Evolutionary conservation across 1,140 invertebrate genomes (phyloP), one percentile per base, ranked within the genome.

Genomic region (Bombus huntii): DNA sequence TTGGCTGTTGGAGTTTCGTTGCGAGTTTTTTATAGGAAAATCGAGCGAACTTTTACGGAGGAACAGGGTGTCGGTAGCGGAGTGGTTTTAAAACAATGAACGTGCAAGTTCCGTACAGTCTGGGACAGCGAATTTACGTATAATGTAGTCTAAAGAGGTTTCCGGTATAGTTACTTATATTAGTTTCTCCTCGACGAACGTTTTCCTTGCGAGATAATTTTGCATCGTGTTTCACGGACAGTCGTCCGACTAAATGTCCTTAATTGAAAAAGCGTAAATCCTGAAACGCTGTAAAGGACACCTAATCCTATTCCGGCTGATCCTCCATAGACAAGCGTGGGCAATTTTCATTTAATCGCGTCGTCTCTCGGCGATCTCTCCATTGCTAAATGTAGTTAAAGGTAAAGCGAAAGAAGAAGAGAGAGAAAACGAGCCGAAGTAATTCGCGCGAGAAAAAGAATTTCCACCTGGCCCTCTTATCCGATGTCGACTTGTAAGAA

Each of bases 401-500:
- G 39, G 34, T 47, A 66, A 85, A 72, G 57, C 18, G 59, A 42
- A 15, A 68, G 25, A 47, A 42, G 73, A 71, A 34, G 25, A 37
- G 75, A 37, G 65, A 18, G 53, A 25, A 68, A 75, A 70, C 1
- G 80, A 44, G 34, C 53, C 10, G 68, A 76, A 59, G 80, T 65
- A 62, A 89, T 90, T 77, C 88, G 86, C 85, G 89, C 66, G 42
- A 87, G 88, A 80, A 89, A 77, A 91, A 90, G 91, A 89, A 86
- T 88, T 89, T 91, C 79, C 28, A 78, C 37, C 75, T n/a, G 75
- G 44, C 62, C 31, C 37, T 83, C 28, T 87, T 87, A 85, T 78
- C 28, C n/a, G 31, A 76, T 25, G 57, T 53, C 53, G 81, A 75
- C 65, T 89, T 87, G 89, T 88, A 91, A 92, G 92, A 92, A 93